Percentiles rank a stretch among this genome's conserved stretches.
Conservation (phyloP, 2,888 invertebrate genomes). For the Tuta absoluta region DNA sequence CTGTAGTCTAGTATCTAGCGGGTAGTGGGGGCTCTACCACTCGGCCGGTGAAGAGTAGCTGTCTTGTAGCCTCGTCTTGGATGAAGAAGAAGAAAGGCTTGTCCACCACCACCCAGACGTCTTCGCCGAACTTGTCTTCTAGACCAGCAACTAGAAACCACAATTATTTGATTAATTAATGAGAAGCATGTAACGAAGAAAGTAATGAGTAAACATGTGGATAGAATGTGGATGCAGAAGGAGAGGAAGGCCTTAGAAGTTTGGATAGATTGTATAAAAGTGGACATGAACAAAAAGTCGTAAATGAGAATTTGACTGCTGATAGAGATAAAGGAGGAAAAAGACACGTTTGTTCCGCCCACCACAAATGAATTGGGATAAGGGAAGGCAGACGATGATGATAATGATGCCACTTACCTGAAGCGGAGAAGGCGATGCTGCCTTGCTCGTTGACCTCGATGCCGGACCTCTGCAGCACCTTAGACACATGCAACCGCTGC, state of each 20-base stretch:
- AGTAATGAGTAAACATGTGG: too few species aligned
- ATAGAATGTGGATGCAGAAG: too few species aligned
- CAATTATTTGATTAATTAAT: too few species aligned
- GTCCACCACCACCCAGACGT: constrained; percentile 84
- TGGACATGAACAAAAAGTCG: too few species aligned
- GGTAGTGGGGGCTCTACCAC: constrained; percentile 82
- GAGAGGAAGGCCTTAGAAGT: too few species aligned
- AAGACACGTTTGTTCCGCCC: too few species aligned
- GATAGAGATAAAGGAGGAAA: too few species aligned
- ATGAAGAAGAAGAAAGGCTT: constrained; percentile 91
- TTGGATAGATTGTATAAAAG: too few species aligned
- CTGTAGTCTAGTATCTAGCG: not conserved
- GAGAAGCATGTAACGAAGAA: too few species aligned
- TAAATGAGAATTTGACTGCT: too few species aligned
- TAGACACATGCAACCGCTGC: constrained; percentile 82
- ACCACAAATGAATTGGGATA: too few species aligned
- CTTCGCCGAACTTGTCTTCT: constrained; percentile 87
- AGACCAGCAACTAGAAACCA: constrained; percentile 51
- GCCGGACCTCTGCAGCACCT: constrained; percentile 88
- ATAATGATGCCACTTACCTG: constrained; percentile 71
- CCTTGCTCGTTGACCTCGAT: constrained; percentile 89
- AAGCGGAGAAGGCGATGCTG: constrained; percentile 85
- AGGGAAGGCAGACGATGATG: not conserved
- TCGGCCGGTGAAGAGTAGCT: constrained; percentile 88
- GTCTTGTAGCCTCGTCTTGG: constrained; percentile 87